A percentile compares a stretch with the other conserved stretches of the same genome.
These are phyloP conservation scores for Beaufortia kweichowensis DNA, from an alignment of 2,113 vertebrate genomes.

Conservation along the genomic window DNA sequence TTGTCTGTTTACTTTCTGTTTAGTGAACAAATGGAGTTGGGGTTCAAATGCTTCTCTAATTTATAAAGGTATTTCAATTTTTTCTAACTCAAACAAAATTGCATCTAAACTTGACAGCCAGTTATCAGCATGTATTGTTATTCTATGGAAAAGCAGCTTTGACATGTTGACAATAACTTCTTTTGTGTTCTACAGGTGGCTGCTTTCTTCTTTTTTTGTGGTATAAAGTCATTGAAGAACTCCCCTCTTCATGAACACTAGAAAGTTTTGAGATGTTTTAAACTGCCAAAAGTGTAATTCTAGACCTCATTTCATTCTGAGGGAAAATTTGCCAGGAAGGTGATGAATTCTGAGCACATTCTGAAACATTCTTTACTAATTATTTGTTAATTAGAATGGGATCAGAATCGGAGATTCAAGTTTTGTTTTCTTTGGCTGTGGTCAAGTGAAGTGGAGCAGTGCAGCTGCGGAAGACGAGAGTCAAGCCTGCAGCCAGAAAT, in stretches of 20 bases:
- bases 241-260: neutral
- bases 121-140: too few relatives aligned
- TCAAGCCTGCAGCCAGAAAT: neutral
- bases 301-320: neutral
- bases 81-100: too few relatives aligned
- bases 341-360: conserved; percentile 11
- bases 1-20: too few relatives aligned
- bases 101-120: too few relatives aligned
- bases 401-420: neutral
- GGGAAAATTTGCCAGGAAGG: neutral
- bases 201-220: too few relatives aligned
- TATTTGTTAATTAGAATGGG: conserved; percentile 35
- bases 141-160: too few relatives aligned
- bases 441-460: neutral
- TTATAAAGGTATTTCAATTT: too few relatives aligned
- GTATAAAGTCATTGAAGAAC: neutral
- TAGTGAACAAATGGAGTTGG: too few relatives aligned
- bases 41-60: too few relatives aligned
- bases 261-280: neutral
- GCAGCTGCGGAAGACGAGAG: neutral
- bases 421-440: conserved; percentile 5
- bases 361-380: conserved; percentile 14
- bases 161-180: neutral
- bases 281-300: neutral
- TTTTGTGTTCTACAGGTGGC: too few relatives aligned